Conservation (phyloP, 2,888 invertebrate species). For the Phragmatobia fuliginosa region DNA sequence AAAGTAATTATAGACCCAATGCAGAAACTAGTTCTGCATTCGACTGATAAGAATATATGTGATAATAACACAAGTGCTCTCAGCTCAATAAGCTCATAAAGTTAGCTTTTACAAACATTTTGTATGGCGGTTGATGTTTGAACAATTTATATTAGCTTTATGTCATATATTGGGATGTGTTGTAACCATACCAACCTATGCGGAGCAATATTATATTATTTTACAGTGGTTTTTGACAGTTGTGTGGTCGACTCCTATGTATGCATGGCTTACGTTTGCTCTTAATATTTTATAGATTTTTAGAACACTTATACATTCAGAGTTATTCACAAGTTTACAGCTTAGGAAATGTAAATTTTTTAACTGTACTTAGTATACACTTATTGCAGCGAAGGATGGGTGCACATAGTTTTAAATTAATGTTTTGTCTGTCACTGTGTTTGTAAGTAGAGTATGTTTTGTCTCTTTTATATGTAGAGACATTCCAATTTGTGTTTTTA, state of each 20-base stretch:
- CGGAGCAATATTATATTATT: slow-evolving; percentile 54
- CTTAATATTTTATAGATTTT: slow-evolving; percentile 36
- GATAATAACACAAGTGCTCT: slow-evolving; percentile 84
- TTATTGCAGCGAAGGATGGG: slow-evolving; percentile 27
- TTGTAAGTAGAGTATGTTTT: slow-evolving; percentile 26
- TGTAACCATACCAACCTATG: slow-evolving; percentile 52
- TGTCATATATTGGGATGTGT: slow-evolving; percentile 50
- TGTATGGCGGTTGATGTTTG: slow-evolving; percentile 63
- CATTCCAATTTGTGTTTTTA: slow-evolving; percentile 13
- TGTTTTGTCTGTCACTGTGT: slow-evolving; percentile 14
- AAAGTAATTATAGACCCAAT: slow-evolving; percentile 84
- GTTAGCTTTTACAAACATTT: slow-evolving; percentile 74
- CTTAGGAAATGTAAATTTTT: slow-evolving; percentile 23
- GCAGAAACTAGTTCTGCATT: slow-evolving; percentile 84
- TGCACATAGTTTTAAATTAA: slow-evolving; percentile 24
- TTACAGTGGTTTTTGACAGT: slow-evolving; percentile 30
- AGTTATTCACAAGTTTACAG: slow-evolving; percentile 24
- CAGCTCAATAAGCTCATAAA: slow-evolving; percentile 82
- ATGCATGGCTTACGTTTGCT: slow-evolving; percentile 43
- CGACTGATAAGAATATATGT: slow-evolving; percentile 86
- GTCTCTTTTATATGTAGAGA: slow-evolving; percentile 16
- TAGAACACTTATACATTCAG: slow-evolving; percentile 36
- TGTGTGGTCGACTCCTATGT: slow-evolving; percentile 31
- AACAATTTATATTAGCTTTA: slow-evolving; percentile 69
- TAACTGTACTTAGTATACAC: slow-evolving; percentile 19